Conservation (phyloP, 92 coral and sea anemone genomes). For the Palythoa grandis region DNA sequence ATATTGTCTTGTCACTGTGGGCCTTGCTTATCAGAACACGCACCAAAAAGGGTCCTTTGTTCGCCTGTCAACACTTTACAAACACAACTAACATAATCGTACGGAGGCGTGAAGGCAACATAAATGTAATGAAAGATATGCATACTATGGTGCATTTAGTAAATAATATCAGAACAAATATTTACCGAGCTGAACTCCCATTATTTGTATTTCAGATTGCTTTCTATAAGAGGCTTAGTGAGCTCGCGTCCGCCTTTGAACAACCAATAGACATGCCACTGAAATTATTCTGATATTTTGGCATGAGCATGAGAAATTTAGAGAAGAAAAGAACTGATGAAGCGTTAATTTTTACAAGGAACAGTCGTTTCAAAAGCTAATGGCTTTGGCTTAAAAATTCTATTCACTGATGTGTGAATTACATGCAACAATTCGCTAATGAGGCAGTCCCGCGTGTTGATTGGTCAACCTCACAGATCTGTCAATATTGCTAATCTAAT, state of each 20-base stretch:
- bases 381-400: constrained; percentile 84
- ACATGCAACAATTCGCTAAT: constrained; percentile 94
- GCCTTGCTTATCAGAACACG: constrained; percentile 27
- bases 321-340: constrained; percentile 68
- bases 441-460: constrained; percentile 80
- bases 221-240: constrained; percentile 37
- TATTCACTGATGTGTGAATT: constrained; percentile 93
- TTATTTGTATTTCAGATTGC: constrained; percentile 52
- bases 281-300: constrained; percentile 4
- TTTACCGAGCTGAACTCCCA: constrained; percentile 73
- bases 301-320: constrained; percentile 9
- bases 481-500: constrained; percentile 99
- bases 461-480: constrained; percentile 82
- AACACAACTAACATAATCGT: constrained; percentile 70
- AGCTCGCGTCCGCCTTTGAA: background rate
- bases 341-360: constrained; percentile 88
- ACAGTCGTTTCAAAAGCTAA: constrained; percentile 77
- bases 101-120: constrained; percentile 80
- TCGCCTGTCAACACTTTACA: constrained; percentile 76
- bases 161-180: constrained; percentile 87
- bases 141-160: constrained; percentile 72
- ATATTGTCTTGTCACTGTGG: constrained; percentile 33
- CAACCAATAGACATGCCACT: background rate
- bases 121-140: constrained; percentile 86
- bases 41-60: constrained; percentile 58